Percentiles rank a stretch among this genome's conserved stretches.
Conservation (phyloP, 2,888 invertebrate genomes). For the Sepioteuthis lessoniana region DNA sequence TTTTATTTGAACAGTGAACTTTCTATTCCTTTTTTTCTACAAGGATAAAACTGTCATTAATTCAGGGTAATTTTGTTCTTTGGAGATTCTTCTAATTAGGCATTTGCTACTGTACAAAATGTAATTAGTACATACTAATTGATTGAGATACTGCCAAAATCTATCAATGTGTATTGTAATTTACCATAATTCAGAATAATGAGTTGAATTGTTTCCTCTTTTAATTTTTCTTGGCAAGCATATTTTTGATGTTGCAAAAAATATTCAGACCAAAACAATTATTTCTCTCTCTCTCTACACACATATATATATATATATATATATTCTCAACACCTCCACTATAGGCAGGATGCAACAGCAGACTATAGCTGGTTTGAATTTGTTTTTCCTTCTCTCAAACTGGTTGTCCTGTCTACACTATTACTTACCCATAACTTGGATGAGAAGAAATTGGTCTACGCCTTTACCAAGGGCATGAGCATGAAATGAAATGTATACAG, state of each 20-base stretch:
- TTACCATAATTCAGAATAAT: neutral
- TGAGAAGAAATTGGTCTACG: too few species aligned
- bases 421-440: too few species aligned
- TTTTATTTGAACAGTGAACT: neutral
- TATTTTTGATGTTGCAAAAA: neutral
- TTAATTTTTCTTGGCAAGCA: neutral
- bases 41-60: neutral
- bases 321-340: neutral
- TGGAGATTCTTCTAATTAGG: neutral
- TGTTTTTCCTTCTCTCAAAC: too few species aligned
- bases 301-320: neutral
- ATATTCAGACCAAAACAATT: neutral
- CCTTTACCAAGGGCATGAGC: too few species aligned
- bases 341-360: too few species aligned
- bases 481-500: too few species aligned
- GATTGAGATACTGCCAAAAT: conserved; percentile 14
- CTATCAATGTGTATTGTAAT: neutral
- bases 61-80: neutral
- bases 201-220: neutral
- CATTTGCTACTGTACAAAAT: neutral
- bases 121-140: neutral
- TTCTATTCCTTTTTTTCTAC: neutral
- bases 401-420: too few species aligned
- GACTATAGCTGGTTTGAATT: too few species aligned
- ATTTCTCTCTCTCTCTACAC: neutral